These are phyloP conservation scores for Arenaria interpres DNA, from an alignment of 2,113 vertebrate species.

Conservation along the genomic window DNA sequence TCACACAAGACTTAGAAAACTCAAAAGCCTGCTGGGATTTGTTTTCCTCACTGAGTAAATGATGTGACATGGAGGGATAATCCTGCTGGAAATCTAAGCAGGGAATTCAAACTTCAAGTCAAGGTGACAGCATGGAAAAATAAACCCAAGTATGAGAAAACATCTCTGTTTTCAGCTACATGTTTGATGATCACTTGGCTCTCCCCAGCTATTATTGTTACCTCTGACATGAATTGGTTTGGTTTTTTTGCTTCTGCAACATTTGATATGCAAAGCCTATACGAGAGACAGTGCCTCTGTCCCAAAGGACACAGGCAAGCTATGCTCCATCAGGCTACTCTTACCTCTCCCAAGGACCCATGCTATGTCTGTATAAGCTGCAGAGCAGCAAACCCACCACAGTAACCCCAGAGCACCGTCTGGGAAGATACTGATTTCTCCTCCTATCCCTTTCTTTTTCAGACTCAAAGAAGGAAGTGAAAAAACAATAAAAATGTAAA, in stretches of 20 bases:
- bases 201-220: background rate
- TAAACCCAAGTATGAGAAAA: slow-evolving; percentile 34
- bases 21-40: background rate
- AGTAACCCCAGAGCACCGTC: background rate
- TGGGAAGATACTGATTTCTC: background rate
- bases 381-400: background rate
- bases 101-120: slow-evolving; percentile 49
- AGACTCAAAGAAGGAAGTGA: background rate
- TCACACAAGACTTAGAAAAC: background rate
- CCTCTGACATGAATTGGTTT: background rate
- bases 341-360: background rate
- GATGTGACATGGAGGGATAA: background rate
- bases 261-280: background rate
- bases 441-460: background rate
- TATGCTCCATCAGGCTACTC: background rate
- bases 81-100: slow-evolving; percentile 45
- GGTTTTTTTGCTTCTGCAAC: background rate
- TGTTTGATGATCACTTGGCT: background rate
- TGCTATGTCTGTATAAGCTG: rapidly evolving
- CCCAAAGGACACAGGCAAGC: background rate
- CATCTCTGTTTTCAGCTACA: background rate
- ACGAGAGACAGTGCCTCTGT: background rate
- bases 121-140: slow-evolving; percentile 48
- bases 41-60: background rate
- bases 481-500: slow-evolving; percentile 19